Evolutionary conservation across 2,888 invertebrate species (phyloP), one percentile per base, ranked within the genome.

Genomic region (Lordiphosa andalusiaca): DNA sequence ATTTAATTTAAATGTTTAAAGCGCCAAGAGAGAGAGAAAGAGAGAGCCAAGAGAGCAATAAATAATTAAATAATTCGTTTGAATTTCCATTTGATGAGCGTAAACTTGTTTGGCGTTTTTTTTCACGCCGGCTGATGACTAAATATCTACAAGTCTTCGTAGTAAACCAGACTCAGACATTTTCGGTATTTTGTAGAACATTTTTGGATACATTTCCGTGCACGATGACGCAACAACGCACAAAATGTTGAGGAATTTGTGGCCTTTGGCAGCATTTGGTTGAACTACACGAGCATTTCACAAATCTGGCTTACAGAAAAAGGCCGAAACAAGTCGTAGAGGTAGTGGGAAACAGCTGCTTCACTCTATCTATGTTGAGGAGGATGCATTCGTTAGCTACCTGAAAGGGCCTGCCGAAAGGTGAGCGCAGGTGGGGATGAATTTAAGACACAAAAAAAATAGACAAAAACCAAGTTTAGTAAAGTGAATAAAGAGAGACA

Each of bases 211-310:
- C 53, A 59, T 82, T 73, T 84, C 80, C 68, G 75, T 59, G 41
- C 36, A 41, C 62, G 80, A 84, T 76, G 76, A 76, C 85, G 76
- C 80, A 82, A 59, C 55, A 70, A 73, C 61, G 59, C 56, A 54
- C 25, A 55, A 71, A 56, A 52, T 61, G 62, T 74, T 71, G 61
- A 61, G 80, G 69, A 74, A 83, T 76, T 78, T 50, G 41, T 67
- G 48, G 30, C 30, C 30, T 30, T 9, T 30, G 30, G 30, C 30
- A 30, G 30, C 30, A 30, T 30, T 30, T 30, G 30, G 9, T 30
- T 30, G 30, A 30, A 9, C 7, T 30, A 30, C 9, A 30, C 30
- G 9, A 30, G 30, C 9, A 30, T 30, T 30, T 30, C 30, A 9
- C 30, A 30, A 30, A 30, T 30, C 30, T 30, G 30, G 30, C 30